A percentile compares a stretch with the other conserved stretches of the same genome.
phyloP scores from a whole-genome alignment of 2,113 vertebrate species.

The Cinclus cinclus region DNA sequence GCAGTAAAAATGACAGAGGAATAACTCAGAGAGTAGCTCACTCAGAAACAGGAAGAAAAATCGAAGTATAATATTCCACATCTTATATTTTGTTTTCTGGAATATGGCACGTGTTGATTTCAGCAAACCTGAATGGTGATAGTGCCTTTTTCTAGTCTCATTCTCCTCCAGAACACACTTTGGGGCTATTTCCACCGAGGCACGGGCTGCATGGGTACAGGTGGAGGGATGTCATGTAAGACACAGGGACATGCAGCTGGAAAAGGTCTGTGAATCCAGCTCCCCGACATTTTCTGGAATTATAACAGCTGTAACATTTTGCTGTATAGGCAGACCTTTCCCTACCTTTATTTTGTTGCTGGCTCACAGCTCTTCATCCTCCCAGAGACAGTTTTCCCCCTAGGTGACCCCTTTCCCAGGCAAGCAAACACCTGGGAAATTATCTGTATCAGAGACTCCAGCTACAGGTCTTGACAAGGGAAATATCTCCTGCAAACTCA shows the following conservation, averaged over 20 bases:
- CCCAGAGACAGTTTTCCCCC: neutral
- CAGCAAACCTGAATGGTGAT: neutral
- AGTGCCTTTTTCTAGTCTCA: neutral
- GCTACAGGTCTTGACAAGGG: slow-evolving; percentile 21
- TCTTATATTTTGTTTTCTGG: neutral
- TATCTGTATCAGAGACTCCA: neutral
- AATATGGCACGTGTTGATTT: neutral
- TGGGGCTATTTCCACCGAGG: neutral
- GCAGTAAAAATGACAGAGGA: neutral
- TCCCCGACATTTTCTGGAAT: neutral
- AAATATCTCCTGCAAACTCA: slow-evolving; percentile 21
- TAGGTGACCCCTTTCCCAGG: neutral
- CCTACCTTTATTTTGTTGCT: neutral
- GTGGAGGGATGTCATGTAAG: neutral
- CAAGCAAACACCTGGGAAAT: neutral
- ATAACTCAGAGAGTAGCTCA: neutral
- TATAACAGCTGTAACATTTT: neutral
- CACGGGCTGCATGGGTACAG: neutral
- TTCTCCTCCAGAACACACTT: neutral
- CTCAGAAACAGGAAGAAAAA: neutral
- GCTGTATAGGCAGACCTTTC: slow-evolving; percentile 15
- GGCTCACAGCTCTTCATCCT: slow-evolving; percentile 24
- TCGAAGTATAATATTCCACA: neutral
- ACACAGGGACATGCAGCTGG: neutral
- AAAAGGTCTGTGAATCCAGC: neutral